Conservation (phyloP, 1,140 invertebrate species). For the Sinonovacula constricta region DNA sequence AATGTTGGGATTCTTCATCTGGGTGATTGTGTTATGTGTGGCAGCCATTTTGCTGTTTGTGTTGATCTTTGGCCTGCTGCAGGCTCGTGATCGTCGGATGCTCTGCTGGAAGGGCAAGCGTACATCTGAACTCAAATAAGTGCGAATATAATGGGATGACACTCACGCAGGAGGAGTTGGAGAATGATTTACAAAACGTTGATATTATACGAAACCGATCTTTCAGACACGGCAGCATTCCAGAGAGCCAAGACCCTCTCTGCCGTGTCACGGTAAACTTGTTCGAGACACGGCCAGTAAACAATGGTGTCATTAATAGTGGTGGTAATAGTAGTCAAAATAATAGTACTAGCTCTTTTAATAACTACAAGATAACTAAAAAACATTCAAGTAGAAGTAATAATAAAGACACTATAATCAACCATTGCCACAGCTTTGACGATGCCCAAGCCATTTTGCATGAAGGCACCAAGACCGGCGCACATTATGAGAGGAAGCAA, state of each 20-base stretch:
- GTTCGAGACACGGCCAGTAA: slow-evolving; percentile 35
- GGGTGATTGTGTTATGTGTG: slow-evolving; percentile 73
- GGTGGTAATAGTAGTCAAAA: slow-evolving; percentile 15
- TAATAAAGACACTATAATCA: slow-evolving; percentile 16
- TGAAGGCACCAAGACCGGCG: neutral
- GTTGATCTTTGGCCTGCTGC: slow-evolving; percentile 67
- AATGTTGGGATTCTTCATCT: slow-evolving; percentile 71
- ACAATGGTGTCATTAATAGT: slow-evolving; percentile 29
- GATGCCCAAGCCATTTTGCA: neutral
- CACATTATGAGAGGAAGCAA: neutral
- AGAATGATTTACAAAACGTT: slow-evolving; percentile 58
- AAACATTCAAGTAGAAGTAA: too few species aligned
- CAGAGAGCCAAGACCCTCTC: slow-evolving; percentile 36
- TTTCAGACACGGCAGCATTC: slow-evolving; percentile 44
- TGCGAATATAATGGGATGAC: slow-evolving; percentile 68
- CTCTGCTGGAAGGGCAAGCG: slow-evolving; percentile 71
- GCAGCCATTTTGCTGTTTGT: slow-evolving; percentile 68
- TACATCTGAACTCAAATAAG: slow-evolving; percentile 56
- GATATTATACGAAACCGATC: slow-evolving; percentile 47
- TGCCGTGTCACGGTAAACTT: slow-evolving; percentile 31
- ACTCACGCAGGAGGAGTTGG: slow-evolving; percentile 49
- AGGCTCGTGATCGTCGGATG: slow-evolving; percentile 63
- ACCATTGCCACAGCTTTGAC: neutral
- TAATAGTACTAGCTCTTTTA: slow-evolving; percentile 8
- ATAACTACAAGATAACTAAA: too few species aligned